Evolutionary conservation across 2,113 vertebrate species (phyloP), one percentile per base, ranked within the genome.

Genomic region (Sciurus niger): DNA sequence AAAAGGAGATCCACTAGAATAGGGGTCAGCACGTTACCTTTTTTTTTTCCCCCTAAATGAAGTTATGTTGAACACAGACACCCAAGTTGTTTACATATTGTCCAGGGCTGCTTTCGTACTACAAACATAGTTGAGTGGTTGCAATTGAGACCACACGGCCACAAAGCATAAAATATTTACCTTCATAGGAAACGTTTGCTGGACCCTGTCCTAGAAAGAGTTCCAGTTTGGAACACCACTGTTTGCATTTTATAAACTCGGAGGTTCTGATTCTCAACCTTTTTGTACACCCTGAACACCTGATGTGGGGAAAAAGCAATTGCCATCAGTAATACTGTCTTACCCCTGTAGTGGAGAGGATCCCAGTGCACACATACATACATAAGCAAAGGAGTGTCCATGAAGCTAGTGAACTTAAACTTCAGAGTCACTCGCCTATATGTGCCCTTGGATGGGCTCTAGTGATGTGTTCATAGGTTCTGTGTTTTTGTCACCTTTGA

Each of bases 81-180:
- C 13, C 5, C 25, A n/a, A 6, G 78, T 34, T 84, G 8, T 28
- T 65, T 51, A 67, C 3, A 0, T 30, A 18, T 48, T 28, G 4
- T 25, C 25, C 13, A 55, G n/a, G 72, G 8, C 17, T 78, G 16
- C 67, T 86, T 73, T 82, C 65, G 18, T 4, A 24, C 8, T 74
- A 60, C 48, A 24, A 72, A 60, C 16, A 63, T 60, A 60, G 32
- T 14, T 68, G n/a, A 94, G 46, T 88, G 76, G 20, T 34, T 87
- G 34, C 43, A 28, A 10, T 18, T 28, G 53, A 88, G 58, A 83
- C 6, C 65, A 68, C 8, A 4, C 8, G 32, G 14, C 28, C 82
- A 67, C 72, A 91, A 74, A 77, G 7, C 28, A 8, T 70, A 82
- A 95, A 84, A 51, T 70, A 79, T 90, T 78, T 74, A 40, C 55